Conservation (phyloP, 2,113 vertebrate species). For the Poeciliopsis retropinna region DNA sequence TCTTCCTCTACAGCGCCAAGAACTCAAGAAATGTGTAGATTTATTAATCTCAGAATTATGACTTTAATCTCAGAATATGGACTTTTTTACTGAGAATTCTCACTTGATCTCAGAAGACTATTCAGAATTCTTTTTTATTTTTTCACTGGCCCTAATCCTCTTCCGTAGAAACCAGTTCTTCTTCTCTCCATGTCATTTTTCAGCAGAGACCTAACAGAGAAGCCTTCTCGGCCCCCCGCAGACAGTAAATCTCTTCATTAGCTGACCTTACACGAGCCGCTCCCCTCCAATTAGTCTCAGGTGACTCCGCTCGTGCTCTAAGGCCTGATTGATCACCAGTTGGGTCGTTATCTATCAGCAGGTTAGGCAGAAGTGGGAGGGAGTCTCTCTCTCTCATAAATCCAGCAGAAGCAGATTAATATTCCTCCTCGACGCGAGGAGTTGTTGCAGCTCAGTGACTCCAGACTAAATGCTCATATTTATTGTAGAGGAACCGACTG, state of each 20-base stretch:
- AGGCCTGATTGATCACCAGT: slow-evolving; percentile 42
- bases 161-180: not conserved
- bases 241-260: slow-evolving; percentile 17
- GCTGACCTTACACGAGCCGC: slow-evolving; percentile 44
- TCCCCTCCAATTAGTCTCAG: slow-evolving; percentile 36
- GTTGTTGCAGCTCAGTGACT: slow-evolving; percentile 23
- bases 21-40: no score
- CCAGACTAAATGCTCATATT: slow-evolving; percentile 56
- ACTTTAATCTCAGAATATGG: no score
- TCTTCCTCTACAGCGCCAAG: no score
- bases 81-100: no score
- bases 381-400: slow-evolving; percentile 10
- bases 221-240: not conserved
- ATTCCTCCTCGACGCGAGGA: slow-evolving; percentile 10
- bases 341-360: slow-evolving; percentile 23
- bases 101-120: no score
- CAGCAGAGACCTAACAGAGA: not conserved
- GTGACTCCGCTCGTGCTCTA: slow-evolving; percentile 17
- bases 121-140: no score
- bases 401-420: slow-evolving; percentile 48
- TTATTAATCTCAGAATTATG: no score
- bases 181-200: not conserved
- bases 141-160: no score
- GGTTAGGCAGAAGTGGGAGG: slow-evolving; percentile 20
- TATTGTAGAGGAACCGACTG: slow-evolving; percentile 25